Conservation (phyloP, 2,113 vertebrate genomes). For the Carassius auratus region DNA sequence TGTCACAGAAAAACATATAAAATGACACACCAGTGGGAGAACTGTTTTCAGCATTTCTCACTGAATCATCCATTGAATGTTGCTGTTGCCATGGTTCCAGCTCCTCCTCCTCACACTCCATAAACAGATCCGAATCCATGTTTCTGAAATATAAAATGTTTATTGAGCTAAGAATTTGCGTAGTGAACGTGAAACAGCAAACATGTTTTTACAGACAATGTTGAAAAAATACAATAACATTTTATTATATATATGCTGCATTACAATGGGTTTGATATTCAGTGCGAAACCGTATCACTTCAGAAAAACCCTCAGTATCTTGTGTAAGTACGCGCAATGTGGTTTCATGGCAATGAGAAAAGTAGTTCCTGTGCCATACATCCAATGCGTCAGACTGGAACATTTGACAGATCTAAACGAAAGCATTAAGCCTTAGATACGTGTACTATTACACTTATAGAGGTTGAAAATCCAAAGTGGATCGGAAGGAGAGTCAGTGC, state of each 20-base stretch:
- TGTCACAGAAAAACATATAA: neutral
- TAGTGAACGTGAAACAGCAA: neutral
- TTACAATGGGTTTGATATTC: no score
- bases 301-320: neutral
- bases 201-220: neutral
- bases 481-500: neutral
- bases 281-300: neutral
- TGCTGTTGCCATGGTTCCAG: constrained; percentile 97
- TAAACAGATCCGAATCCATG: constrained; percentile 95
- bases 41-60: constrained; percentile 76
- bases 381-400: neutral
- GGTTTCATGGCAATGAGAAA: constrained; percentile 53
- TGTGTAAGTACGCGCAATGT: constrained; percentile 28
- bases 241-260: neutral
- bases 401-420: neutral
- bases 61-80: constrained; percentile 85
- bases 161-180: neutral
- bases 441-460: neutral
- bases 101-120: constrained; percentile 99
- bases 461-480: neutral
- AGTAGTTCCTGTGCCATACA: constrained; percentile 53
- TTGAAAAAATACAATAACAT: neutral
- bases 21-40: constrained; percentile 29
- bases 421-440: neutral
- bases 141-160: constrained; percentile 62